Evolutionary conservation across 92 coral and sea anemone species (phyloP).

Genomic region (Porites rus): DNA sequence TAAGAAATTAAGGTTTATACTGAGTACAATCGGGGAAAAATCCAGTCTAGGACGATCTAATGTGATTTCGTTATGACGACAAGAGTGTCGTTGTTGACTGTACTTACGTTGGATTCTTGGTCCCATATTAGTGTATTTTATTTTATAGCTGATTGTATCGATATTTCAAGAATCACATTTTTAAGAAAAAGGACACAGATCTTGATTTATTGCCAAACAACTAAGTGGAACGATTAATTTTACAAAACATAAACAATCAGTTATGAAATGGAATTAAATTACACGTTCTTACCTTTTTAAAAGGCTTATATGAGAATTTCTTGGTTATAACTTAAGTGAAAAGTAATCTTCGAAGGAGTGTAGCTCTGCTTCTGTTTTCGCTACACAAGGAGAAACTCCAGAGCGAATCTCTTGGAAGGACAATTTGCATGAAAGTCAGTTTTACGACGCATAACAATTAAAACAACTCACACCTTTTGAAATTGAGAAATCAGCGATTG

Average conservation of each 20-base stretch:
- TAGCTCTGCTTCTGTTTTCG: neutral
- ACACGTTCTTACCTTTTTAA: neutral
- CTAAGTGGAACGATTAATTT: neutral
- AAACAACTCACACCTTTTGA: neutral
- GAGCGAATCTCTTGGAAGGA: neutral
- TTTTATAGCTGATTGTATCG: no score
- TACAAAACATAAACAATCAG: neutral
- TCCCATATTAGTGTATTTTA: no score
- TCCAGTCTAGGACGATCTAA: no score
- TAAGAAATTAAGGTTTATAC: no score
- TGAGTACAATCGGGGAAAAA: no score
- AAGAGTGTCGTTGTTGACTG: no score
- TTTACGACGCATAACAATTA: neutral
- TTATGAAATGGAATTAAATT: neutral
- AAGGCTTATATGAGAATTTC: no score
- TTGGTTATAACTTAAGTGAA: no score
- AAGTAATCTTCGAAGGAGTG: neutral
- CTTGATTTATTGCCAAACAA: neutral
- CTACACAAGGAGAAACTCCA: neutral
- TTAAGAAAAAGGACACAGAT: no score
- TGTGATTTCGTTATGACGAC: no score
- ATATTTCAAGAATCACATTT: neutral
- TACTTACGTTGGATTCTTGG: no score
- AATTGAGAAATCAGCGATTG: neutral
- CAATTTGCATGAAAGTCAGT: neutral